Percentiles rank a stretch among this genome's conserved stretches.
Evolutionary conservation across 1,140 invertebrate genomes (phyloP).

Genomic region (Sitobion miscanthi): DNA sequence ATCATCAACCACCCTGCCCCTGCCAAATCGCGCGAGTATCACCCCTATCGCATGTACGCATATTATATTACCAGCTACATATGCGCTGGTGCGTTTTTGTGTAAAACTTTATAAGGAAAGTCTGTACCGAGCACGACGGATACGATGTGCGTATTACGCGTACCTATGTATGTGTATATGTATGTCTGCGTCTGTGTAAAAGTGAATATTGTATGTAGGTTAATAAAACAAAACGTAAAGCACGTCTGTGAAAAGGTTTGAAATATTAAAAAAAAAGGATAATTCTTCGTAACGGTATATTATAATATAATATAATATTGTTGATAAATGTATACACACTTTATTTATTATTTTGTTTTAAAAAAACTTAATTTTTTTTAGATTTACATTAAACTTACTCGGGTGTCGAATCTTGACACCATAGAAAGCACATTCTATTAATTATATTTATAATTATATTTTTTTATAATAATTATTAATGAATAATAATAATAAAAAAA

Average conservation of each 20-base stretch:
- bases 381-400: conserved; percentile 52
- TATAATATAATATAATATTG: conserved; percentile 35
- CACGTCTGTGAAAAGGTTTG: conserved; percentile 49
- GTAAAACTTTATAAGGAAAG: neutral
- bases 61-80: neutral
- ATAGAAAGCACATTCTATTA: conserved; percentile 56
- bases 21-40: too few species aligned
- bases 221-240: conserved; percentile 18
- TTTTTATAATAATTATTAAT: conserved; percentile 54
- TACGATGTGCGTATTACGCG: neutral
- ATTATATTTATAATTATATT: conserved; percentile 56
- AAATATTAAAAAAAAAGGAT: conserved; percentile 28
- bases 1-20: neutral
- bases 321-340: conserved; percentile 54
- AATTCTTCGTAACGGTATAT: conserved; percentile 47
- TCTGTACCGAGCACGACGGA: neutral
- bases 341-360: conserved; percentile 50
- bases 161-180: neutral
- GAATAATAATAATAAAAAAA: conserved; percentile 16
- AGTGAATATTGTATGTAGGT: conserved; percentile 20
- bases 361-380: conserved; percentile 54
- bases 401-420: conserved; percentile 48
- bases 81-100: neutral
- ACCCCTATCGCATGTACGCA: neutral
- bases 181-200: neutral